phyloP scores from a whole-genome alignment of 2,113 vertebrate genomes.

The Hemiscyllium ocellatum region DNA sequence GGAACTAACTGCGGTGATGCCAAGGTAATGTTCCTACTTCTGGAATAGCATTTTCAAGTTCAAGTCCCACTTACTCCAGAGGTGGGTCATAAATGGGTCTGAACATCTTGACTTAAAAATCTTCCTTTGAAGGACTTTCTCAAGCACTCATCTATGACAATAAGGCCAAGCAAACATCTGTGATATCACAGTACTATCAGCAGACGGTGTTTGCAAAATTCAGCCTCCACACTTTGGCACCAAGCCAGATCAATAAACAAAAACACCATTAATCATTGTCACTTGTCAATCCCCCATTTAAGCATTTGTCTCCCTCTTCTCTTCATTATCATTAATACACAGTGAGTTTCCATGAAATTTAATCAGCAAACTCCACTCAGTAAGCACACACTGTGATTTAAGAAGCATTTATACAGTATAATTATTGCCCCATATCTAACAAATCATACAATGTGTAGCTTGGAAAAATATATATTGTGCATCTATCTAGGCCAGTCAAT shows the following conservation, averaged over 20 bases:
- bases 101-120: no score
- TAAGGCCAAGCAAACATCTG: neutral
- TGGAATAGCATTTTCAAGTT: no score
- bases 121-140: neutral
- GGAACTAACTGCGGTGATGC: no score
- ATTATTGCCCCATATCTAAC: neutral
- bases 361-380: conserved; percentile 39
- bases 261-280: conserved; percentile 52
- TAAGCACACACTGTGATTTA: conserved; percentile 25
- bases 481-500: neutral
- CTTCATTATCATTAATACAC: conserved; percentile 44
- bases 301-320: conserved; percentile 48
- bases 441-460: neutral
- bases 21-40: no score
- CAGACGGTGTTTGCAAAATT: conserved; percentile 39
- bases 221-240: conserved; percentile 41
- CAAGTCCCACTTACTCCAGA: no score
- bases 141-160: conserved; percentile 29
- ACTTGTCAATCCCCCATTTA: conserved; percentile 53
- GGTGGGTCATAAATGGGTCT: no score
- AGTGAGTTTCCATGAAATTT: conserved; percentile 39
- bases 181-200: conserved; percentile 26
- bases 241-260: conserved; percentile 44
- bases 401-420: conserved; percentile 35
- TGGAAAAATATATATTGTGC: neutral